Evolutionary conservation across 2,888 invertebrate species (phyloP).

Genomic region (Microplitis manilae): DNA sequence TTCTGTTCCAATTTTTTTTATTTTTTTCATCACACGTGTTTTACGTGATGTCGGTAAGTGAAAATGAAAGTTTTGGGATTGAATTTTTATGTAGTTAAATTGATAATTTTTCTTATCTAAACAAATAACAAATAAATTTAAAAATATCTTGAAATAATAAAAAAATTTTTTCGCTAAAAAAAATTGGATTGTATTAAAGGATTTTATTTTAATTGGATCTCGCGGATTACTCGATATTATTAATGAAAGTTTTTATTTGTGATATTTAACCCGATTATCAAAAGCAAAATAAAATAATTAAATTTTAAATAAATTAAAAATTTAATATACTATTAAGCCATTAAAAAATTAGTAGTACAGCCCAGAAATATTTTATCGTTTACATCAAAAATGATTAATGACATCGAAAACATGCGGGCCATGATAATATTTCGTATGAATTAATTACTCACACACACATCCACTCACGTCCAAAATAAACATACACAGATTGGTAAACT

Average conservation of each 20-base stretch:
- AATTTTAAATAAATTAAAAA: not conserved
- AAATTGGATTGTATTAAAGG: not conserved
- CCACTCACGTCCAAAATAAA: not conserved
- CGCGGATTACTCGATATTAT: not conserved
- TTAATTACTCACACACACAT: not conserved
- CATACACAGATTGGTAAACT: constrained; percentile 10
- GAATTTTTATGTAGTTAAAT: not conserved
- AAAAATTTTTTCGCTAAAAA: not conserved
- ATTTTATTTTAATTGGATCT: not conserved
- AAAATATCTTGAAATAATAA: not conserved
- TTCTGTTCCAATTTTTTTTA: not conserved
- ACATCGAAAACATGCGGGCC: not conserved
- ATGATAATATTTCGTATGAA: not conserved
- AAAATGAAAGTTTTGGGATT: not conserved
- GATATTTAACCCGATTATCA: not conserved
- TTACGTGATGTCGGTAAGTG: not conserved
- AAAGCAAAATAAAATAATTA: constrained; percentile 3
- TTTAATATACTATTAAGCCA: not conserved
- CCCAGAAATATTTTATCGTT: not conserved
- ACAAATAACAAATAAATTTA: not conserved
- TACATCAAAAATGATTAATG: not conserved
- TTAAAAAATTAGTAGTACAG: not conserved
- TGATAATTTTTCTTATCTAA: not conserved
- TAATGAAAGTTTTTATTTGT: not conserved
- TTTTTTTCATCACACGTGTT: constrained; percentile 8